These are phyloP conservation scores for Lanistes nyassanus DNA, from an alignment of 1,140 invertebrate genomes.

Conservation along the genomic window DNA sequence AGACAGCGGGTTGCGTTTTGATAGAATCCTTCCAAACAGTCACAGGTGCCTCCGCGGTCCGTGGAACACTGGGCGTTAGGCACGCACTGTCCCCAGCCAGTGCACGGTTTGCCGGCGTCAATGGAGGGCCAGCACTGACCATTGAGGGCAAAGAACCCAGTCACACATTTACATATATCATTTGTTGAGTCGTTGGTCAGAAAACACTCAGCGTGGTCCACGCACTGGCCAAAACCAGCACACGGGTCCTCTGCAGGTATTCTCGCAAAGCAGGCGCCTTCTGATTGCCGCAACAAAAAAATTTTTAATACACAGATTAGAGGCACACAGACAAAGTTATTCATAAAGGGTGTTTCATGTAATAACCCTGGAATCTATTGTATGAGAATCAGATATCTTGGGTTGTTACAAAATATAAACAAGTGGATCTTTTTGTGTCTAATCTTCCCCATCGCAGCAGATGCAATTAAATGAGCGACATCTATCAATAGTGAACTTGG, in stretches of 20 bases:
- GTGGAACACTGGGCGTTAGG: conserved; percentile 31
- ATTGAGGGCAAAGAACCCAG: conserved; percentile 9
- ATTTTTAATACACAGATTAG: background rate
- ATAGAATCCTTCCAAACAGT: conserved; percentile 22
- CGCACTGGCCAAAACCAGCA: conserved; percentile 26
- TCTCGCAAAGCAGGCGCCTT: conserved; percentile 15
- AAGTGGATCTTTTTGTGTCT: too few relatives aligned
- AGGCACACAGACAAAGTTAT: background rate
- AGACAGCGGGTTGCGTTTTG: conserved; percentile 15
- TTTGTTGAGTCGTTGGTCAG: background rate
- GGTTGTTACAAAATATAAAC: too few relatives aligned
- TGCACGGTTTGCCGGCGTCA: conserved; percentile 19
- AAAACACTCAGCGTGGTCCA: conserved; percentile 23
- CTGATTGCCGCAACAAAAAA: background rate
- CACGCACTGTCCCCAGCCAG: conserved; percentile 25
- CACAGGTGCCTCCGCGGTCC: conserved; percentile 26
- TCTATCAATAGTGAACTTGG: too few relatives aligned
- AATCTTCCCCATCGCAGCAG: too few relatives aligned
- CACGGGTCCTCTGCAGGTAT: conserved; percentile 18
- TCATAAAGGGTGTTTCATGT: too few relatives aligned
- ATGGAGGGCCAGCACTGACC: conserved; percentile 23
- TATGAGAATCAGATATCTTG: too few relatives aligned
- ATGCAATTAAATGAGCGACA: too few relatives aligned
- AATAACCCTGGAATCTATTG: too few relatives aligned
- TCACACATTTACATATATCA: background rate